These are phyloP conservation scores for Pogonocichla stellata DNA, from an alignment of 2,113 vertebrate species.

Conservation along the genomic window DNA sequence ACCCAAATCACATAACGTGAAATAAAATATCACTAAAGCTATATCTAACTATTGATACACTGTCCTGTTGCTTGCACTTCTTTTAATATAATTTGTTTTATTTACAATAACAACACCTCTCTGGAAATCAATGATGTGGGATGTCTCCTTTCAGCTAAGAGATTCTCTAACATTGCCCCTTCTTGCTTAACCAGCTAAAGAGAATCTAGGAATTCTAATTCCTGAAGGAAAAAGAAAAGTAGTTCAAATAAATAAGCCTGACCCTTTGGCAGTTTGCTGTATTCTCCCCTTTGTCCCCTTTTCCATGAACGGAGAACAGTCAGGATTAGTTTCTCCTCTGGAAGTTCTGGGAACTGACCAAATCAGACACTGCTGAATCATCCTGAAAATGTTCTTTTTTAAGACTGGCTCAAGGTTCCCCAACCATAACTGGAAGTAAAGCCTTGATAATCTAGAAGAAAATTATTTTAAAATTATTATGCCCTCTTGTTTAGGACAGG, in stretches of 20 bases:
- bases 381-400: not conserved
- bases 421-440: not conserved
- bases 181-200: not conserved
- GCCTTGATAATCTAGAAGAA: not conserved
- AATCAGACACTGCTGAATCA: not conserved
- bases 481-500: not conserved
- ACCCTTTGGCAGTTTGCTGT: not conserved
- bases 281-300: not conserved
- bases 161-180: not conserved
- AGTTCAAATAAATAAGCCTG: not conserved
- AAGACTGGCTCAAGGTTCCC: not conserved
- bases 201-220: not conserved
- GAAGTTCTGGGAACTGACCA: not conserved
- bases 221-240: not conserved
- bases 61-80: not conserved
- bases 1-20: not conserved
- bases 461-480: not conserved
- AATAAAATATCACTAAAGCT: not conserved
- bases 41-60: not conserved
- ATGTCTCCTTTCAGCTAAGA: not conserved
- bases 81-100: not conserved
- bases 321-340: not conserved
- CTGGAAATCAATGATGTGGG: not conserved
- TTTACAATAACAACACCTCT: not conserved
- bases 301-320: not conserved